phyloP scores from a whole-genome alignment of 1,140 invertebrate genomes.

The Holotrichia oblita region DNA sequence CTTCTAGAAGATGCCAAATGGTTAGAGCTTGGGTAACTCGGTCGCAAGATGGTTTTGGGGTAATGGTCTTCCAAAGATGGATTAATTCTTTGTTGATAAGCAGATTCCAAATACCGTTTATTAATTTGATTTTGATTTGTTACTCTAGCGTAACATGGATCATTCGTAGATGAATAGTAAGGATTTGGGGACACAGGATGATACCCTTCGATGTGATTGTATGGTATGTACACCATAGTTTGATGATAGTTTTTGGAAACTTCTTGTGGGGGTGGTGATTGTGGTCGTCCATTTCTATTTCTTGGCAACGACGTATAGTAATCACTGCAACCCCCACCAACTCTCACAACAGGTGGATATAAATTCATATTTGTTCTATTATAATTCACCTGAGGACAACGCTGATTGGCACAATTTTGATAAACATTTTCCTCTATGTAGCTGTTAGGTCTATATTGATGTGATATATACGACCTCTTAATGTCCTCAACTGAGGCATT shows the following conservation, averaged over 20 bases:
- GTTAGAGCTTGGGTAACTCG: constrained; percentile 52
- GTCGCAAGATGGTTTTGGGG: constrained; percentile 38
- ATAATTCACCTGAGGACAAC: constrained; percentile 60
- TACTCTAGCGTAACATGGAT: constrained; percentile 50
- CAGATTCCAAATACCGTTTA: constrained; percentile 55
- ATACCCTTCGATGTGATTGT: constrained; percentile 65
- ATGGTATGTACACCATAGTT: constrained; percentile 81
- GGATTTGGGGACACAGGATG: constrained; percentile 54
- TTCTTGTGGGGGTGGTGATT: constrained; percentile 71
- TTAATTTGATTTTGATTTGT: constrained; percentile 60
- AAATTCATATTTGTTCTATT: constrained; percentile 54
- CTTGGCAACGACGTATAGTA: constrained; percentile 63
- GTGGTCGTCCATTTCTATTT: constrained; percentile 65
- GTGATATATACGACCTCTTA: constrained; percentile 54
- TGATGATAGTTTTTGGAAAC: constrained; percentile 69
- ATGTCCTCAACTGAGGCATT: constrained; percentile 49
- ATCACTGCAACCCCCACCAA: constrained; percentile 58
- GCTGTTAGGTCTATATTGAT: constrained; percentile 57
- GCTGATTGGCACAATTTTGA: constrained; percentile 65
- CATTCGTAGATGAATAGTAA: constrained; percentile 59
- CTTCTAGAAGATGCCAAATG: constrained; percentile 55
- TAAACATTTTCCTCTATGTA: constrained; percentile 63
- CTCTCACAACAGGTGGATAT: constrained; percentile 53
- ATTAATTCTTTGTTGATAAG: constrained; percentile 60
- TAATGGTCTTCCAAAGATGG: constrained; percentile 45